A percentile compares a stretch with the other conserved stretches of the same genome.
Evolutionary conservation across 1,140 invertebrate genomes (phyloP).

Genomic region (Drosophila funebris): DNA sequence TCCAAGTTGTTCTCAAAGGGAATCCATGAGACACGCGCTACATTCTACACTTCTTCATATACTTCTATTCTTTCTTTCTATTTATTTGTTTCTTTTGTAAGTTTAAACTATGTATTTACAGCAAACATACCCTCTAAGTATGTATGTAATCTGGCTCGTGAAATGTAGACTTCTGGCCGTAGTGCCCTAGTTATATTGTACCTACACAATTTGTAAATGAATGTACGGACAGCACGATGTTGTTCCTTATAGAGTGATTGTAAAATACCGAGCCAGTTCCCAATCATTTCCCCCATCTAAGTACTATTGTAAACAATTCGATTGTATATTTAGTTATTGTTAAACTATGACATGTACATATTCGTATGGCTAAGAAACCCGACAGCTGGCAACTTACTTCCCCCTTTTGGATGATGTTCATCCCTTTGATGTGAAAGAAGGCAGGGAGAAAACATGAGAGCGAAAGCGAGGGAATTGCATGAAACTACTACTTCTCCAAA

Average conservation of each 20-base stretch:
- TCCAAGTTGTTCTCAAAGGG: conserved; percentile 70
- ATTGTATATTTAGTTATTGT: conserved; percentile 44
- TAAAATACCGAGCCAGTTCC: conserved; percentile 11
- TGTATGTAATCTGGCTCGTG: conserved; percentile 17
- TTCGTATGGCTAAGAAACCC: conserved; percentile 16
- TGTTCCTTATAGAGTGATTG: conserved; percentile 9
- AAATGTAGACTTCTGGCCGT: conserved; percentile 15
- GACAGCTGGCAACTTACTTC: conserved; percentile 2
- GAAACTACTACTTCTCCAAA: conserved; percentile 6
- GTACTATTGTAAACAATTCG: conserved; percentile 31
- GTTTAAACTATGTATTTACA: conserved; percentile 29
- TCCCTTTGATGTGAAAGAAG: neutral
- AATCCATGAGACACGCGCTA: conserved; percentile 79
- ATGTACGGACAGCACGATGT: conserved; percentile 8
- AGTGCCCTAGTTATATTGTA: neutral
- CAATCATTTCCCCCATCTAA: neutral
- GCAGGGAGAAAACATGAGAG: conserved; percentile 1
- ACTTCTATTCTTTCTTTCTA: conserved; percentile 2
- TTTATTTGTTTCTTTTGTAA: conserved; percentile 12
- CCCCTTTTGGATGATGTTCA: conserved; percentile 21
- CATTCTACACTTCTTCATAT: conserved; percentile 10
- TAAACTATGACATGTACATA: conserved; percentile 43
- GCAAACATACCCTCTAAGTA: neutral
- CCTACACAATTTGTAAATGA: conserved; percentile 10
- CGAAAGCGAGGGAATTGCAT: conserved; percentile 18